Evolutionary conservation across 2,888 invertebrate species (phyloP), one percentile per base, ranked within the genome.

Genomic region (Leptothorax acervorum): DNA sequence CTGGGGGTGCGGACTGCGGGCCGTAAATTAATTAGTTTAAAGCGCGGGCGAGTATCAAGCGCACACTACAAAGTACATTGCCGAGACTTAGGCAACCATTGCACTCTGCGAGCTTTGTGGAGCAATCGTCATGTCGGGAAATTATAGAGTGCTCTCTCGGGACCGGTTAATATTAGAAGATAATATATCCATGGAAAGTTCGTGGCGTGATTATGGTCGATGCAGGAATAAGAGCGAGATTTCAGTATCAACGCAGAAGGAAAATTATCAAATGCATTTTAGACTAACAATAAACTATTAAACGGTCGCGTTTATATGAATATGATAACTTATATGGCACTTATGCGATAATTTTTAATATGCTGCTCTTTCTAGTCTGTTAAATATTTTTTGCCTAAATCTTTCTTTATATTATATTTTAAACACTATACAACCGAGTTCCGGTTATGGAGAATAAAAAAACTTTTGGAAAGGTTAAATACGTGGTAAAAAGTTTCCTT

Each of bases 21-120:
- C 60, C 90, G 57, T 90, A 90, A 90, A 90, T 87, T 90, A 88
- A 91, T 90, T 91, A 87, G 76, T 90, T 90, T 87, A 91, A 55
- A 76, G 85, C 66, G 6, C 63, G 45, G 39, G 45, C 48, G n/a
- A 31, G 18, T 53, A 60, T 23, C 23, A 51, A 57, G 45, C 42
- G 23, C 35, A 0, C 42, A 51, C 53, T 70, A 63, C 81, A 88
- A 86, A 89, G 81, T 71, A 63, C 83, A 73, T 57, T 45, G 28
- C 53, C 35, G 28, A 79, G 71, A 85, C 74, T 89, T 89, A 89
- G 82, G 85, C 65, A 90, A 90, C 66, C 39, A 71, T 63, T 51
- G 57, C 82, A 81, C 57, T 81, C 18, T 12, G n/a, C 11, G 31
- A 31, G 63, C 42, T 57, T 48, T 57, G 71, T 2, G 9, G 48